Conservation (phyloP, 2,797 vertebrate species). For the Eupleurogrammus muticus region DNA sequence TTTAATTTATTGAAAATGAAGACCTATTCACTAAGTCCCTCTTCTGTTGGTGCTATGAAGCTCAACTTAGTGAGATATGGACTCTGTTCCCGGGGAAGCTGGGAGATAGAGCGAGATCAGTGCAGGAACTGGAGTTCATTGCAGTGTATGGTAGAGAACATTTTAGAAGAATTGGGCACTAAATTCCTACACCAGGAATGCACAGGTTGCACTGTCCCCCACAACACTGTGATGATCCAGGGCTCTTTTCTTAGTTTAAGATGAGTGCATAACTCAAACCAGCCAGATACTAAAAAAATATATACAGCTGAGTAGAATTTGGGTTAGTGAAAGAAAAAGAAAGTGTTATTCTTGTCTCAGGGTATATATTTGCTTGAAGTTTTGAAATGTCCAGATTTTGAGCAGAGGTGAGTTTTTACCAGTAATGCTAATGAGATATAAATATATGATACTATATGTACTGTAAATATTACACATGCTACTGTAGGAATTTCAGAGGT, state of each 20-base stretch:
- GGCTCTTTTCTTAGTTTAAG: conserved; percentile 51
- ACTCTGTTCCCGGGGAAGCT: conserved; percentile 37
- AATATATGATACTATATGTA: conserved; percentile 46
- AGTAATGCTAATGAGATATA: conserved; percentile 53
- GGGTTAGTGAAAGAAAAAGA: conserved; percentile 40
- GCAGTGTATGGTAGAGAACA: conserved; percentile 37
- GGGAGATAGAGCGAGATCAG: conserved; percentile 17
- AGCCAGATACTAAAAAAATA: conserved; percentile 37
- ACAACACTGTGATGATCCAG: conserved; percentile 18
- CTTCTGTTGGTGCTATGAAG: conserved; percentile 69
- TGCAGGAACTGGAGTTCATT: conserved; percentile 25
- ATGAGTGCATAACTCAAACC: conserved; percentile 52
- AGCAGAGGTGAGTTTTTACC: conserved; percentile 69
- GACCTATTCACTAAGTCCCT: conserved; percentile 39
- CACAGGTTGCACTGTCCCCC: conserved; percentile 36
- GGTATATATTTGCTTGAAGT: conserved; percentile 58
- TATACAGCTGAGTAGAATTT: conserved; percentile 43
- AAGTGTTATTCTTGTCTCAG: conserved; percentile 63
- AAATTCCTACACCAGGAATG: conserved; percentile 61
- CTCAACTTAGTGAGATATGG: conserved; percentile 35
- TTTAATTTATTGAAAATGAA: conserved; percentile 32
- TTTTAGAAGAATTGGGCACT: conserved; percentile 52
- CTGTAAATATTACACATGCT: conserved; percentile 73
- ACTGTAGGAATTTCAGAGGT: conserved; percentile 61
- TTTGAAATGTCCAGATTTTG: conserved; percentile 54